A percentile compares a stretch with the other conserved stretches of the same genome.
These are phyloP conservation scores for Pteria penguin DNA, from an alignment of 2,888 invertebrate species.

Conservation along the genomic window DNA sequence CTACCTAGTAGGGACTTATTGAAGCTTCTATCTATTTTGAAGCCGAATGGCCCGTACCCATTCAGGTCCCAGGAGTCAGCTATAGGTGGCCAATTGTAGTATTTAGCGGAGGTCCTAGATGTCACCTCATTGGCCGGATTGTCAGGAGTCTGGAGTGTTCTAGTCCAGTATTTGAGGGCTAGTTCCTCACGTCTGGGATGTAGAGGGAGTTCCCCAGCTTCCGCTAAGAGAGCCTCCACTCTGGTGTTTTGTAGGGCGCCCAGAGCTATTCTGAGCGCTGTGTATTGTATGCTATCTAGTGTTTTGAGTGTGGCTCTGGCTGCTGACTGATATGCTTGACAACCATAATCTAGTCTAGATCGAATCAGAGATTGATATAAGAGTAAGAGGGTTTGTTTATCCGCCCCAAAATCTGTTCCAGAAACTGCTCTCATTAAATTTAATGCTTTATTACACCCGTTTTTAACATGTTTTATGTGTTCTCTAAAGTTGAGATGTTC, in stretches of 20 bases:
- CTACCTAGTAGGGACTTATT: too few relatives aligned
- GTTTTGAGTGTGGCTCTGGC: background rate
- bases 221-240: background rate
- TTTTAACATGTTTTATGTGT: background rate
- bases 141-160: background rate
- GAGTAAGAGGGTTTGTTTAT: slow-evolving; percentile 10
- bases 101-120: too few relatives aligned
- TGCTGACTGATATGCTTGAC: background rate
- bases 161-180: background rate
- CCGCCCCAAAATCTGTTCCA: slow-evolving; percentile 3
- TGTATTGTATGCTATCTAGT: background rate
- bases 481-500: background rate
- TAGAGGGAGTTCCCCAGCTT: background rate
- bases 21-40: too few relatives aligned
- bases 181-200: background rate
- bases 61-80: too few relatives aligned
- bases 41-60: too few relatives aligned
- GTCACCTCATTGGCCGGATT: background rate
- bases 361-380: slow-evolving; percentile 8
- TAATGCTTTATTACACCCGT: background rate
- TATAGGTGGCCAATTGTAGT: too few relatives aligned
- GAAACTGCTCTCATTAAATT: slow-evolving; percentile 1
- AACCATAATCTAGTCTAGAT: slow-evolving; percentile 11
- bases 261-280: background rate
- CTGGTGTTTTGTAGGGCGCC: background rate